Evolutionary conservation across 2,888 invertebrate species (phyloP).

Genomic region (Ennomos fuscantarius): DNA sequence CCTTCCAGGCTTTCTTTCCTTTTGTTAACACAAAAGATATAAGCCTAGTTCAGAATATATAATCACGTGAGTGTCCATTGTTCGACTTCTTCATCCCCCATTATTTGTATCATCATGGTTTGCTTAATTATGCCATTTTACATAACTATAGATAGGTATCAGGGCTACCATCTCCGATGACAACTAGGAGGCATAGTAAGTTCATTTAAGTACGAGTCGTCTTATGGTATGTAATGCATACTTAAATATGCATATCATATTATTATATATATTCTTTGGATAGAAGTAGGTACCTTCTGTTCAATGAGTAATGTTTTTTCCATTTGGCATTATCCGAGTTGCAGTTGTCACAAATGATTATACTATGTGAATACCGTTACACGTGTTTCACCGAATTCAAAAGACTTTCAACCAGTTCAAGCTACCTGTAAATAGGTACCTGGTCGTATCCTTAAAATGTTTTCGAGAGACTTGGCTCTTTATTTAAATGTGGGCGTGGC

Average conservation of each 20-base stretch:
- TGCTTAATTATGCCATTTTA: conserved; percentile 6
- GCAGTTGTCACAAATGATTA: conserved; percentile 1
- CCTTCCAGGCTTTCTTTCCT: too few relatives aligned
- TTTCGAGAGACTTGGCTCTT: conserved; percentile 15
- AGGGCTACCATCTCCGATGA: too few relatives aligned
- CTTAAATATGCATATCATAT: too few relatives aligned
- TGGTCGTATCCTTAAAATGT: conserved; percentile 29
- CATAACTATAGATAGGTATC: not conserved
- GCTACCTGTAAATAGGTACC: conserved; percentile 33
- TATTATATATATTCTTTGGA: not conserved
- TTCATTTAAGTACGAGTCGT: too few relatives aligned
- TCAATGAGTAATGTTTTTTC: not conserved
- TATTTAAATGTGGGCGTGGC: conserved; percentile 19
- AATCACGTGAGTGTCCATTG: conserved; percentile 13
- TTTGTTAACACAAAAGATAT: not conserved
- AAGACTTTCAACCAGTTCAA: conserved; percentile 14
- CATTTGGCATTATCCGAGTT: too few relatives aligned
- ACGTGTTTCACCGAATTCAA: conserved; percentile 14
- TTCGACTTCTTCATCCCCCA: conserved; percentile 6
- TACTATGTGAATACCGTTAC: conserved; percentile 9
- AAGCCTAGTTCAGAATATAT: conserved; percentile 3
- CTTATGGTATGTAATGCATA: too few relatives aligned
- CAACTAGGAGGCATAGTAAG: too few relatives aligned
- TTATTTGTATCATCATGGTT: conserved; percentile 11
- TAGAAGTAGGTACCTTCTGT: conserved; percentile 3